Evolutionary conservation across 1,140 invertebrate species (phyloP).

Genomic region (Aphaenogaster ashmeadi): DNA sequence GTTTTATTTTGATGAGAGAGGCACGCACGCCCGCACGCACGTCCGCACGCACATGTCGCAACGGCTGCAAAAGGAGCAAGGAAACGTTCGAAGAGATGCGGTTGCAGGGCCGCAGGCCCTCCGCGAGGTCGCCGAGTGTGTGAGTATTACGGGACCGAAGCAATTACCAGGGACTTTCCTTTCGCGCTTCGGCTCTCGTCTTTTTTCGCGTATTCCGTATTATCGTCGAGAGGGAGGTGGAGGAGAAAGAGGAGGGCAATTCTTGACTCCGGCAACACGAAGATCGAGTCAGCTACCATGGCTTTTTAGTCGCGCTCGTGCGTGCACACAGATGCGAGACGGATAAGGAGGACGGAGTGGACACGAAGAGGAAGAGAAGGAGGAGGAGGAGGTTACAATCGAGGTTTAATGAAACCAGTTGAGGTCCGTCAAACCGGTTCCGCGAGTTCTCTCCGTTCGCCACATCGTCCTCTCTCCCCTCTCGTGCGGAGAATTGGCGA

Average conservation of each 20-base stretch:
- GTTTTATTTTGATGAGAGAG: conserved; percentile 57
- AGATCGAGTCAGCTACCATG: conserved; percentile 60
- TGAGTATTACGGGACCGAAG: conserved; percentile 57
- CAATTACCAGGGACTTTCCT: conserved; percentile 56
- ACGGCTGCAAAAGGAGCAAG: not conserved
- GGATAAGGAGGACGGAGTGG: conserved; percentile 62
- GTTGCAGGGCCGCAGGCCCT: conserved; percentile 43
- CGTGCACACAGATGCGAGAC: conserved; percentile 68
- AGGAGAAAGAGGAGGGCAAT: conserved; percentile 22
- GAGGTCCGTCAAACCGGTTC: conserved; percentile 82
- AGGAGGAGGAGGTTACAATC: conserved; percentile 78
- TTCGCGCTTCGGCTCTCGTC: conserved; percentile 51
- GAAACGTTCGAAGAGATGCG: conserved; percentile 43
- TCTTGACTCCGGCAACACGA: conserved; percentile 64
- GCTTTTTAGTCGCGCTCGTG: conserved; percentile 67
- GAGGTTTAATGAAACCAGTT: conserved; percentile 85
- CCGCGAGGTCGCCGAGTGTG: conserved; percentile 31
- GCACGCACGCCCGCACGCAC: conserved; percentile 21
- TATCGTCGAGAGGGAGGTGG: conserved; percentile 36
- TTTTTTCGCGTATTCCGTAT: conserved; percentile 40
- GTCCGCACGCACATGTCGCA: not conserved
- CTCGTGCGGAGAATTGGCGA: conserved; percentile 37
- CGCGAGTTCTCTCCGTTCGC: conserved; percentile 78
- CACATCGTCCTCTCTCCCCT: conserved; percentile 46
- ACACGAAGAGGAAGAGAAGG: conserved; percentile 32